Conservation (phyloP, 92 coral and sea anemone genomes). For the Phenganax stokvisi region DNA sequence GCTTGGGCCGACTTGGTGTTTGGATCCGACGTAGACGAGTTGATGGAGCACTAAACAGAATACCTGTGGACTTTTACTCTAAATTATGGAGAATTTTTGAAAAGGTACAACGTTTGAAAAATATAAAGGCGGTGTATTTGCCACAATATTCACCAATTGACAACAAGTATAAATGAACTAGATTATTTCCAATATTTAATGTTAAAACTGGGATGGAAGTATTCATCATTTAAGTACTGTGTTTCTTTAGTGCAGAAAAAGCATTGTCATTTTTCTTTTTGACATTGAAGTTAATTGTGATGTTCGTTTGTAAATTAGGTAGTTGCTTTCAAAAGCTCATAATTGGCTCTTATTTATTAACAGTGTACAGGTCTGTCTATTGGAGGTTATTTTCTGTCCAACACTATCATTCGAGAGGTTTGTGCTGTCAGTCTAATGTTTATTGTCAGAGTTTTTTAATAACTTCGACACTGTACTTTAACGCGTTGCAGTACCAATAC, state of each 20-base stretch:
- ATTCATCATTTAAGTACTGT: not conserved
- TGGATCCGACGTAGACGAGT: slow-evolving; percentile 93
- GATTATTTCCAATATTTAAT: too few species aligned
- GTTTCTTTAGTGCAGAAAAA: not conserved
- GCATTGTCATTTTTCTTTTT: too few species aligned
- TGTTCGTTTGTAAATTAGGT: not conserved
- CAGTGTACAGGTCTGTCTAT: slow-evolving; percentile 71
- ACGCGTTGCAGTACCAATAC: not conserved
- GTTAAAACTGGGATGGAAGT: not conserved
- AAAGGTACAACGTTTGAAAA: slow-evolving; percentile 50
- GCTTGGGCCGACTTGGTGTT: slow-evolving; percentile 48
- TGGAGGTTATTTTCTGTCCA: slow-evolving; percentile 69
- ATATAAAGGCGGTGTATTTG: too few species aligned
- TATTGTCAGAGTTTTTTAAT: not conserved
- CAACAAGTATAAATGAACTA: too few species aligned
- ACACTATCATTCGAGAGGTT: slow-evolving; percentile 90
- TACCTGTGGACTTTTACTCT: slow-evolving; percentile 90
- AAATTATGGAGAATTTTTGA: slow-evolving; percentile 87
- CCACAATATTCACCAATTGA: too few species aligned
- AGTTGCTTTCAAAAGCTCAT: not conserved
- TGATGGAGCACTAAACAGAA: slow-evolving; percentile 94
- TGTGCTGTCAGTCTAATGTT: slow-evolving; percentile 16
- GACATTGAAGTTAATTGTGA: too few species aligned
- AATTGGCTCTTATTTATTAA: not conserved
- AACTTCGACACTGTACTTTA: not conserved